These are phyloP conservation scores for Passer montanus DNA, from an alignment of 2,113 vertebrate genomes.

Conservation along the genomic window DNA sequence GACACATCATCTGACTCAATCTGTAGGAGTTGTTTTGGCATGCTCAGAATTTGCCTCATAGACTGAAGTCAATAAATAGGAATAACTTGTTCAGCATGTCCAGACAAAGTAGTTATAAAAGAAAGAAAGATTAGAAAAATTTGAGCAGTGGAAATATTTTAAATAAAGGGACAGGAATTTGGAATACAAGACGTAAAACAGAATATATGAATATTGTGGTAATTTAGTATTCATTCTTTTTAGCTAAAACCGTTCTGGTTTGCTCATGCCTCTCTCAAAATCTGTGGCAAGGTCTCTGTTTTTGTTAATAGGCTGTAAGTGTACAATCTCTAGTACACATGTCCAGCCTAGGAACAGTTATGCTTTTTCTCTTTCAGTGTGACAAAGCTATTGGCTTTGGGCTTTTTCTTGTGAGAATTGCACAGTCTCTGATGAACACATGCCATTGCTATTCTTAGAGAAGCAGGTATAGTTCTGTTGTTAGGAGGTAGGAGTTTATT, in stretches of 20 bases:
- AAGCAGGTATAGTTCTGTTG: not conserved
- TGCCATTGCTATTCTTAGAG: not conserved
- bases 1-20: conserved; percentile 39
- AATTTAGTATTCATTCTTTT: not conserved
- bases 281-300: not conserved
- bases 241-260: not conserved
- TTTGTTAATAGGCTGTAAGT: not conserved
- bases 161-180: conserved; percentile 25
- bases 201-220: not conserved
- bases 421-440: not conserved
- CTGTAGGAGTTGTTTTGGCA: conserved; percentile 23
- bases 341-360: not conserved
- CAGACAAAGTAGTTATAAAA: conserved; percentile 23
- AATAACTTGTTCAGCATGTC: conserved; percentile 70
- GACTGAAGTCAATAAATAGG: conserved; percentile 64
- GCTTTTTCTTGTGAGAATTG: not conserved
- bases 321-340: not conserved
- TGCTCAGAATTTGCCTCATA: conserved; percentile 64
- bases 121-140: conserved; percentile 43
- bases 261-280: not conserved
- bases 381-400: not conserved
- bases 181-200: conserved; percentile 8
- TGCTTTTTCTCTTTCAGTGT: not conserved
- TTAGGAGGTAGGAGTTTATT: not conserved
- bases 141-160: conserved; percentile 24